Conservation (phyloP, 2,113 vertebrate genomes). For the Antechinus stuartii region DNA sequence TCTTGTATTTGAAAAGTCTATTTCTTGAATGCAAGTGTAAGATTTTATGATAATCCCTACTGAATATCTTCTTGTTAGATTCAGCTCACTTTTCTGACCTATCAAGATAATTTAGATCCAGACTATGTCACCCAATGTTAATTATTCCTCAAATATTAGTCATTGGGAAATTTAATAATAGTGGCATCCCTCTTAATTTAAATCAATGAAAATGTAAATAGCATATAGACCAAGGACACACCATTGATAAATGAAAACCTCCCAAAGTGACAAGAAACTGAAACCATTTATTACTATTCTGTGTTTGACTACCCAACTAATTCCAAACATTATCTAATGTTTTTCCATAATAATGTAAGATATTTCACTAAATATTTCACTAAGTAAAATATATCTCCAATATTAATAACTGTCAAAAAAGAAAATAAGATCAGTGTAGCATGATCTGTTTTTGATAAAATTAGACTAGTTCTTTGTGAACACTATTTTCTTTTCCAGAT, state of each 20-base stretch:
- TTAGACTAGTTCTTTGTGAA: neutral
- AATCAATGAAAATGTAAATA: neutral
- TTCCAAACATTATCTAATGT: neutral
- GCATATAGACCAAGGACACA: neutral
- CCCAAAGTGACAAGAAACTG: neutral
- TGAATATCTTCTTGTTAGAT: neutral
- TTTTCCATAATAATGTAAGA: neutral
- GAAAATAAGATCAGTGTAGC: neutral
- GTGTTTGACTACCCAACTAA: neutral
- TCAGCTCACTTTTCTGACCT: neutral
- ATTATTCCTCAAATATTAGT: neutral
- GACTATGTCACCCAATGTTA: neutral
- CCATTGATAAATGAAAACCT: neutral
- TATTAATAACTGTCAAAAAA: neutral
- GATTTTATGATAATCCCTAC: neutral
- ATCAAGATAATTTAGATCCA: neutral
- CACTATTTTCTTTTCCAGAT: neutral
- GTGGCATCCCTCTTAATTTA: neutral
- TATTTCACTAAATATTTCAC: neutral
- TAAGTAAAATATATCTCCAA: neutral
- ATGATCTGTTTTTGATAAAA: neutral
- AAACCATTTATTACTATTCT: neutral
- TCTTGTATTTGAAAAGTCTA: neutral
- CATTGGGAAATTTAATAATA: neutral
- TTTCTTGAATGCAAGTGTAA: neutral